Base-by-base conservation (phyloP, 30 jellyfish, hydroid and myxozoan species). In the Aurelia sp. region DNA sequence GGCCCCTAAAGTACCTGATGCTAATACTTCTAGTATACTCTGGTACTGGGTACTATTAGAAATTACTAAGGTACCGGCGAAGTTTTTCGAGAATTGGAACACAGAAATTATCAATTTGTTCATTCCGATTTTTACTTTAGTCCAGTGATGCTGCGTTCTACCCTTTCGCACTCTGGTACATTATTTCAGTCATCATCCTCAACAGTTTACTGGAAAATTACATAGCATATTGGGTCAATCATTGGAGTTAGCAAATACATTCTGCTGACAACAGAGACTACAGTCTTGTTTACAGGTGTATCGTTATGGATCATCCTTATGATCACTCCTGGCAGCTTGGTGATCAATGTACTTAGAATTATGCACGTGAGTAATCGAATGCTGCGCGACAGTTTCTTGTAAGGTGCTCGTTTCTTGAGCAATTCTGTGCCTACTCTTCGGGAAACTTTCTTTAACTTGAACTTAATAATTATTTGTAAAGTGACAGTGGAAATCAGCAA, bases 141-240 rank as follows among this genome's bases (percentile, higher is more conserved):
- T 27, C 33, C 33, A 27, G 33, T n/a, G n/a, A n/a, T n/a, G n/a
- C n/a, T n/a, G n/a, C n/a, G 2, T 27, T 27, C 33, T 27, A 2
- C 33, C 33, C 33, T 27, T 27, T 1, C 2, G 33, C 33, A 27
- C 33, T 27, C 2, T 27, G 33, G 33, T 2, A 27, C 33, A 27
- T 2, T 27, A n/a, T 27, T 27, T 27, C 33, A 0, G 33, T 27
- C 33, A 2, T 2, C 33, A 0, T 27, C 33, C 33, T 27, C 9
- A 37, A 37, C 50, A 37, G 50, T 37, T 37, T 37, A 37, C 50
- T 37, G 50, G 50, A 37, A 37, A 37, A 37, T 37, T 37, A 71
- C 82, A 30, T 71, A 71, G 47, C 68, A 19, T 44, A 71, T 13
- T 16, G 82, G 82, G 50, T 71, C 82, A 44, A 71, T 18, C 35